Evolutionary conservation across 2,113 vertebrate genomes (phyloP).

Genomic region (Neodon shergylaensis): DNA sequence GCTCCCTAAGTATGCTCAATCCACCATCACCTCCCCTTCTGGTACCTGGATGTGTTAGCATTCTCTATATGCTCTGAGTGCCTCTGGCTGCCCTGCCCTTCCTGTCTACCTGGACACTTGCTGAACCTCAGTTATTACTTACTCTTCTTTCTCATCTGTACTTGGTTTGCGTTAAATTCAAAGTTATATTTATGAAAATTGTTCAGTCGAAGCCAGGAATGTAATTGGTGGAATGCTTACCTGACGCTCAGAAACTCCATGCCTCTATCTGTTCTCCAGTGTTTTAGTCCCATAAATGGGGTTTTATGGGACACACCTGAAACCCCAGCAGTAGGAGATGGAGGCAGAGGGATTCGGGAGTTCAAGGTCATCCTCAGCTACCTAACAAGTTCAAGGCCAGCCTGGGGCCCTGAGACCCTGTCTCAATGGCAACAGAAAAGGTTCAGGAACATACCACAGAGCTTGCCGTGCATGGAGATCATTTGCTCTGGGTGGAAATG

Average conservation of each 20-base stretch:
- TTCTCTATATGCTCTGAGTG: neutral
- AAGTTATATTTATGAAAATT: neutral
- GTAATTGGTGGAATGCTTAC: neutral
- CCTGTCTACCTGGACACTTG: neutral
- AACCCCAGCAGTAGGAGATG: neutral
- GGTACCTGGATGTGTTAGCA: neutral
- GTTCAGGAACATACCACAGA: neutral
- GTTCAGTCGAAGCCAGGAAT: neutral
- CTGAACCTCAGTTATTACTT: neutral
- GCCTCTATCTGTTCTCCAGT: neutral
- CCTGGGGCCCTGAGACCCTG: neutral
- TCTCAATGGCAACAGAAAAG: neutral
- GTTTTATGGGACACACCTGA: neutral
- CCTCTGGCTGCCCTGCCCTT: neutral
- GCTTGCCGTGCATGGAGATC: neutral
- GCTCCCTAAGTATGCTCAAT: neutral
- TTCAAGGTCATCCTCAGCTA: neutral
- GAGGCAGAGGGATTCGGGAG: neutral
- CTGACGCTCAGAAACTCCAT: neutral
- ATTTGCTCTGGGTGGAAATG: neutral
- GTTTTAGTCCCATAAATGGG: neutral
- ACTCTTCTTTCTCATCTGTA: neutral
- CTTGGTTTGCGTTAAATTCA: neutral
- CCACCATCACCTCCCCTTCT: neutral
- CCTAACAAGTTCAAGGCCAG: neutral